These are phyloP conservation scores for Netelia melanura DNA, from an alignment of 2,888 invertebrate species.

Conservation along the genomic window DNA sequence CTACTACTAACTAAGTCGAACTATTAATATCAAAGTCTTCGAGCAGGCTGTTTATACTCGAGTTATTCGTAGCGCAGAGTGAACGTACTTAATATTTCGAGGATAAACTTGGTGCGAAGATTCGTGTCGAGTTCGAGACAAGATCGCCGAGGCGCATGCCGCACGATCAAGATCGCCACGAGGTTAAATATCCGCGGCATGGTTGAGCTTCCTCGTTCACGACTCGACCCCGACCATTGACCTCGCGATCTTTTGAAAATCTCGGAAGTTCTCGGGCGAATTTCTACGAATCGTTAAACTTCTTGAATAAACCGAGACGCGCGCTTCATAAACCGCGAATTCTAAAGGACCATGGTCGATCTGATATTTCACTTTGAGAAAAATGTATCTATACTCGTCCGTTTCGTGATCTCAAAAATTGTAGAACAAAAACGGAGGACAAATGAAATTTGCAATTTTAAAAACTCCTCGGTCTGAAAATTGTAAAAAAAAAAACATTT, in stretches of 20 bases:
- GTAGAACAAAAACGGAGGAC: too few relatives aligned
- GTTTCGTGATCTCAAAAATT: too few relatives aligned
- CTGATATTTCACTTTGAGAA: too few relatives aligned
- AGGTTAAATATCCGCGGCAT: constrained; percentile 13
- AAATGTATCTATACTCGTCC: too few relatives aligned
- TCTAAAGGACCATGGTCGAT: too few relatives aligned
- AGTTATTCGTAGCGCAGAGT: constrained; percentile 65
- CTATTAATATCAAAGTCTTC: constrained; percentile 70
- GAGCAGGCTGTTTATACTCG: constrained; percentile 58
- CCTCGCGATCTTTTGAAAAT: not conserved
- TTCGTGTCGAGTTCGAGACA: constrained; percentile 36
- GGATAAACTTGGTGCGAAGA: constrained; percentile 39
- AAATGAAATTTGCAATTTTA: too few relatives aligned
- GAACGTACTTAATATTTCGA: constrained; percentile 27
- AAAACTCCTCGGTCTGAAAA: too few relatives aligned
- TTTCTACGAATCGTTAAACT: too few relatives aligned
- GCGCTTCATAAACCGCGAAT: too few relatives aligned
- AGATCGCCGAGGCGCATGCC: constrained; percentile 37
- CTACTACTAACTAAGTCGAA: constrained; percentile 59
- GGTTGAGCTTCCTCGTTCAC: not conserved
- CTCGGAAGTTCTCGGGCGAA: not conserved
- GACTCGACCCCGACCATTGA: constrained; percentile 3
- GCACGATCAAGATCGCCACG: constrained; percentile 25
- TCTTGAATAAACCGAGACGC: too few relatives aligned
- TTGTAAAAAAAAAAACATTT: too few relatives aligned